Base-by-base conservation (phyloP, 2,888 invertebrate species). In the Dasysyrphus tricinctus region DNA sequence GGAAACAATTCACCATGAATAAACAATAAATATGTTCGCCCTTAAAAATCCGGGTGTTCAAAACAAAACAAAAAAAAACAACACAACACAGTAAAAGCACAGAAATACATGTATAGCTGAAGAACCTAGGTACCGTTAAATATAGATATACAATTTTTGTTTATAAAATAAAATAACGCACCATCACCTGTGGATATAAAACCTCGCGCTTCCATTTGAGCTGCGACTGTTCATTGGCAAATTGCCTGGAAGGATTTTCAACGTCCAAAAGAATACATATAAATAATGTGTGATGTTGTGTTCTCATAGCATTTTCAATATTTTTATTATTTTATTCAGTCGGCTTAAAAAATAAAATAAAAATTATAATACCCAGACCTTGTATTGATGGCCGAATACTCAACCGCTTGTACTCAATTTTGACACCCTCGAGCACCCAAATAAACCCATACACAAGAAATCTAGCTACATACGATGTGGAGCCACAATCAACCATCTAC, bases 181-280 rank as follows among this genome's bases (percentile, higher is more conserved):
- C 57, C 72, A 56, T 44, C 78, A 82, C 86, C 82, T 86, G 86
- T 81, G 75, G 86, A 82, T 79, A 86, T 79, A 47, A 49, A 82
- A 75, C 78, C 78, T 72, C 78, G 74, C 82, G 78, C 65, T 82
- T 86, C 77, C 81, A 81, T 74, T 42, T 74, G 85, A 85, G 47
- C 77, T 82, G 81, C 67, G 74, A 82, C 74, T 86, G 74, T 86
- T 82, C 74, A 54, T 72, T 74, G 86, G 74, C 72, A 82, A 86
- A 86, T 86, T 73, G 86, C 82, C 86, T 79, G 86, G 86, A 86
- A 86, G 78, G 78, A 75, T 82, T 86, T 86, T 82, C 65, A 86
- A 75, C 80, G 77, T 51, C 51, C 73, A 80, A 80, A 73, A 78
- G 47, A 67, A 67, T 49, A 77, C 54, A 29, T 54, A 54, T 54